Evolutionary conservation across 2,797 vertebrate genomes (phyloP).

Genomic region (Scleropages formosus): DNA sequence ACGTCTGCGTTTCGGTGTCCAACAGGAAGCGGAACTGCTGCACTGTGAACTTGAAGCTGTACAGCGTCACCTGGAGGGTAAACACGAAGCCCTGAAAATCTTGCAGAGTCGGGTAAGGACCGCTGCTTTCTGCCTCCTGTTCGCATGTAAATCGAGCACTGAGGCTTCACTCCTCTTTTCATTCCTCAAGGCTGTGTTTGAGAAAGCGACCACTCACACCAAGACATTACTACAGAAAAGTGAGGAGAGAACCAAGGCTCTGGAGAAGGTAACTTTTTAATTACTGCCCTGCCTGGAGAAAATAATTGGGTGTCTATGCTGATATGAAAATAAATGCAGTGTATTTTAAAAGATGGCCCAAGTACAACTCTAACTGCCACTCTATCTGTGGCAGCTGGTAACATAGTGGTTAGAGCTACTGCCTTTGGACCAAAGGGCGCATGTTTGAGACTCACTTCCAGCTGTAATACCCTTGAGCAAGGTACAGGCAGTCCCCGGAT

Average conservation of each 20-base stretch:
- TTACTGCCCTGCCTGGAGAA: background rate
- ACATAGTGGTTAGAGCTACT: too few species aligned
- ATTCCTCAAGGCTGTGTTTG: conserved; percentile 74
- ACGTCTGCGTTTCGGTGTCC: too few species aligned
- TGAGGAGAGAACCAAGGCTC: conserved; percentile 75
- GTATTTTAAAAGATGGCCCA: too few species aligned
- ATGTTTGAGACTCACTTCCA: too few species aligned
- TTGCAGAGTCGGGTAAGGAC: conserved; percentile 81
- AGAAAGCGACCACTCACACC: conserved; percentile 86
- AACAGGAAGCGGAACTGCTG: conserved; percentile 76
- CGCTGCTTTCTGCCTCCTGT: background rate
- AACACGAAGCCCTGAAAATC: conserved; percentile 88
- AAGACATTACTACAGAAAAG: conserved; percentile 83
- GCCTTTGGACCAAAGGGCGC: too few species aligned
- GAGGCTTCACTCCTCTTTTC: background rate
- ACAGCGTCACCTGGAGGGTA: conserved; percentile 83
- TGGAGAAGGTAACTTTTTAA: conserved; percentile 80
- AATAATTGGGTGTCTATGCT: background rate
- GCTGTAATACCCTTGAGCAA: too few species aligned
- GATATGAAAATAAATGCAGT: too few species aligned
- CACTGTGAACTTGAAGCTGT: conserved; percentile 83
- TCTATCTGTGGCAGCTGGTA: too few species aligned
- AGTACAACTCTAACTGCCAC: too few species aligned
- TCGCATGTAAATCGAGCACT: background rate
- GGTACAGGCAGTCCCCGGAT: too few species aligned